Base-by-base conservation (phyloP, 2,113 vertebrate genomes). In the Mohoua ochrocephala region DNA sequence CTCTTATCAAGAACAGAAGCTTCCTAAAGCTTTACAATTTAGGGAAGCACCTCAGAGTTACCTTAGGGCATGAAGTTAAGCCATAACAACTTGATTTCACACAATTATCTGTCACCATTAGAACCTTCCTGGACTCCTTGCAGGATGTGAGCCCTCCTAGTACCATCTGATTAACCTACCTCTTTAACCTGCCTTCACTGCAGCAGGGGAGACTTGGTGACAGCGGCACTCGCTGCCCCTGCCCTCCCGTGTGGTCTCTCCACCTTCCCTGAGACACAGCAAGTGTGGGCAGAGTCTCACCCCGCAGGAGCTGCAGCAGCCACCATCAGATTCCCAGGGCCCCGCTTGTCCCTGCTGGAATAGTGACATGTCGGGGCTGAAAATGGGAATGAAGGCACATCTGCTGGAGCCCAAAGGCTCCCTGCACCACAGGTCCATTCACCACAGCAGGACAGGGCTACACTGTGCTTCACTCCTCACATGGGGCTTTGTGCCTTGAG, bases 21-120 rank as follows among this genome's bases (percentile, higher is more conserved):
- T 93, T 76, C 89, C 64, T 41, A 94, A 91, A 94, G 83, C 42
- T 85, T 91, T 65, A 67, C 56, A 89, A 44, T 63, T 79, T 79
- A 81, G 6, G 6, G 80, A 93, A 93, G 53, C 73, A 39, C 23
- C 52, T 81, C n/a, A 73, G 44, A 56, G 77, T 26, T 68, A 78
- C 69, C 73, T 84, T 33, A 57, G 61, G 17, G 19, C 42, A 10
- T 3, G 44, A 52, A 70, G 64, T 90, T 89, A 79, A 86, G 57
- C 76, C 57, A 2, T 11, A 73, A 52, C 35, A 53, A 84, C 3
- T 3, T 5, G 26, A 91, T 77, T 95, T 54, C 50, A 57, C 18
- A 1, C 0, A 3, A 27, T 63, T 80, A 37, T 10, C 41, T 2
- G 0, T 33, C 10, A 5, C 23, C 31, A n/a, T 45, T 69, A 63